phyloP scores from a whole-genome alignment of 2,888 invertebrate species.

The Coleophora deauratella region DNA sequence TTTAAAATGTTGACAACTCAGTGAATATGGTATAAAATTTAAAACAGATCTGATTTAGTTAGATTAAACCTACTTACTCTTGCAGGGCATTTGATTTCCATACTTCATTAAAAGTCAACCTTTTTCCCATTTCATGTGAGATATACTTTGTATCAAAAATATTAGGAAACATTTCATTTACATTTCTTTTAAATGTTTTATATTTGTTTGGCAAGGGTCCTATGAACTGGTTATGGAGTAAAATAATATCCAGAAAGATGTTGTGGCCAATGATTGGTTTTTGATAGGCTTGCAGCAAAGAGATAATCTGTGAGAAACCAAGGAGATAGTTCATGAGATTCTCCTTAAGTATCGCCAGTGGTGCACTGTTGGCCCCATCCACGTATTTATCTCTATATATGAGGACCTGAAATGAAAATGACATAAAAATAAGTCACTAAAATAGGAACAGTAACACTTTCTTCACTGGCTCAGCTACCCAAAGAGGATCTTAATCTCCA shows the following conservation, averaged over 20 bases:
- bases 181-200: constrained; percentile 75
- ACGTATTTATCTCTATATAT: constrained; percentile 53
- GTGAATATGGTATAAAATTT: too few species aligned
- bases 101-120: constrained; percentile 52
- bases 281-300: constrained; percentile 68
- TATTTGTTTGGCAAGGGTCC: constrained; percentile 79
- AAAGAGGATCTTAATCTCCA: too few species aligned
- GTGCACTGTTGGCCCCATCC: constrained; percentile 46
- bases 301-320: constrained; percentile 80
- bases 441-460: neutral
- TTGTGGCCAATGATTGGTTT: constrained; percentile 88
- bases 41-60: too few species aligned
- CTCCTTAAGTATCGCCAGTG: constrained; percentile 58
- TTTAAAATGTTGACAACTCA: too few species aligned
- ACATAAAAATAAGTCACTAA: constrained; percentile 1
- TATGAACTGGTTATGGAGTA: constrained; percentile 82
- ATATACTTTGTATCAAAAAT: constrained; percentile 85
- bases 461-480: too few species aligned
- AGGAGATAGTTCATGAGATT: constrained; percentile 63
- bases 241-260: constrained; percentile 78
- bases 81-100: constrained; percentile 71
- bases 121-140: constrained; percentile 68
- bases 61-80: constrained; percentile 38
- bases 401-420: constrained; percentile 44
- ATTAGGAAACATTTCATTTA: constrained; percentile 76